Percentiles rank a stretch among this genome's conserved stretches.
Conservation (phyloP, 2,797 vertebrate genomes). For the Oophaga sylvatica region DNA sequence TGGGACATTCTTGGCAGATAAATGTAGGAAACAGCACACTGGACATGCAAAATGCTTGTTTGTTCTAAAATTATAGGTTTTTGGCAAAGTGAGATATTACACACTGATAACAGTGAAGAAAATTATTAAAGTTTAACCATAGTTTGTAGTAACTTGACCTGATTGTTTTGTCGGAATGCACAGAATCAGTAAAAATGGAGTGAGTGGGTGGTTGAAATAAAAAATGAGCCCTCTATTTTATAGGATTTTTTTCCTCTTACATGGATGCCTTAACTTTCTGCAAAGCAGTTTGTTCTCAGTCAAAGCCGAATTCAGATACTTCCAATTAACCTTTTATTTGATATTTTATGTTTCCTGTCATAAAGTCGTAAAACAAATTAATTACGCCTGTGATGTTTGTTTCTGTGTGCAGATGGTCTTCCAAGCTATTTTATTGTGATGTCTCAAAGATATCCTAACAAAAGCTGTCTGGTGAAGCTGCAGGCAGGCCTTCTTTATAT, state of each 20-base stretch:
- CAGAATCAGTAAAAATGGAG: constrained; percentile 71
- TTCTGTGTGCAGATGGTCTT: constrained; percentile 80
- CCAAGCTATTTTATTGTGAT: constrained; percentile 74
- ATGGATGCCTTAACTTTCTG: constrained; percentile 67
- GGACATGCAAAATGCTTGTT: constrained; percentile 32
- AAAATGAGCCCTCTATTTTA: constrained; percentile 69
- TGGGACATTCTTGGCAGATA: constrained; percentile 43
- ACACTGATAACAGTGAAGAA: constrained; percentile 27
- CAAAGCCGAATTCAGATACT: constrained; percentile 77
- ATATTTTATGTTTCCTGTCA: constrained; percentile 84
- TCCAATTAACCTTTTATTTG: constrained; percentile 83
- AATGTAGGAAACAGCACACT: constrained; percentile 11
- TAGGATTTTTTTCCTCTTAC: constrained; percentile 67
- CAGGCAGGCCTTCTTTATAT: constrained; percentile 59
- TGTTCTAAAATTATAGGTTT: constrained; percentile 46
- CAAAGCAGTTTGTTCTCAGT: constrained; percentile 71
- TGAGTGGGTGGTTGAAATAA: constrained; percentile 70
- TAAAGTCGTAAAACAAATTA: constrained; percentile 81
- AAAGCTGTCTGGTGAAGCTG: constrained; percentile 64
- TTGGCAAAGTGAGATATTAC: constrained; percentile 28
- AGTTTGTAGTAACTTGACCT: constrained; percentile 50
- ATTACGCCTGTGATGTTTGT: constrained; percentile 79
- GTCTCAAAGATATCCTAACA: constrained; percentile 73
- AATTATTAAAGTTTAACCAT: constrained; percentile 46
- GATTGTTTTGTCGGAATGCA: constrained; percentile 64